Evolutionary conservation across 2,888 invertebrate genomes (phyloP).

Genomic region (Drosophila merina): DNA sequence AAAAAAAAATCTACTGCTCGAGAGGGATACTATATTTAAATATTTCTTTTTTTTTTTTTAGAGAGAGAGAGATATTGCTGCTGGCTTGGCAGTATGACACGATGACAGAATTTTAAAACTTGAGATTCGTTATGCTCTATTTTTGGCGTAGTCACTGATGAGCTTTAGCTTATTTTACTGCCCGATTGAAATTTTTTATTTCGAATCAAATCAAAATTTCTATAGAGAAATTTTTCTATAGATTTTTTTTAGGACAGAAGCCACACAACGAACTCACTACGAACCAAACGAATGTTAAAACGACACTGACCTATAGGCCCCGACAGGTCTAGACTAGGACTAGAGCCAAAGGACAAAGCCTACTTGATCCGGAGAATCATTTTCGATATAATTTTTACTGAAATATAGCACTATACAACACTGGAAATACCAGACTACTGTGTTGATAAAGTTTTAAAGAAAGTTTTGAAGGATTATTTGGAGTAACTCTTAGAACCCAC

Average conservation of each 20-base stretch:
- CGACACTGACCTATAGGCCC: conserved; percentile 1
- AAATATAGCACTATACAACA: too few species aligned
- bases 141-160: not conserved
- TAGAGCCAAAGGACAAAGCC: not conserved
- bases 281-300: conserved; percentile 7
- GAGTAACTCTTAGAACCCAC: too few species aligned
- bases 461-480: too few species aligned
- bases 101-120: conserved; percentile 1
- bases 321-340: not conserved
- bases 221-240: not conserved
- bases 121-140: conserved; percentile 1
- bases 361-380: not conserved
- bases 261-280: conserved; percentile 7
- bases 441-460: too few species aligned
- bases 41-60: not conserved
- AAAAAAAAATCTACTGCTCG: not conserved
- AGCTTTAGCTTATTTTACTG: not conserved
- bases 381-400: not conserved
- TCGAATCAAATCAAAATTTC: not conserved
- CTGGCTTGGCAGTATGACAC: not conserved
- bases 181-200: not conserved
- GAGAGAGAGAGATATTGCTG: not conserved
- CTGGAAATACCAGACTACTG: too few species aligned
- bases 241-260: not conserved
- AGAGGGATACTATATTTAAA: not conserved